Evolutionary conservation across 1,140 invertebrate genomes (phyloP).

Genomic region (Trichonephila inaurata): DNA sequence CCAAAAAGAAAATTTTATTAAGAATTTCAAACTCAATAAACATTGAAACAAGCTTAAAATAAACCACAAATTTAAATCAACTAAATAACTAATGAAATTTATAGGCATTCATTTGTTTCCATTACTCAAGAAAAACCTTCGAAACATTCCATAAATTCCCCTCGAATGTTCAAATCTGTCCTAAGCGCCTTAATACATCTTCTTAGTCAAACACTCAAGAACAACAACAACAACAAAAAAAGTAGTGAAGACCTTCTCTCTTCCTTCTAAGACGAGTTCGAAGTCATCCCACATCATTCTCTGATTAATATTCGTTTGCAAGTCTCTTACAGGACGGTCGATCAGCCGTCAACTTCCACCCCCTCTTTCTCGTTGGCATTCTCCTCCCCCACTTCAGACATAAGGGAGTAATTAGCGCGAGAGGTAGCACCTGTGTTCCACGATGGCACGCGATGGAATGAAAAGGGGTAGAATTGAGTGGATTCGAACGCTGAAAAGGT

Average conservation of each 20-base stretch:
- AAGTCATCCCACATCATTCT: conserved; percentile 48
- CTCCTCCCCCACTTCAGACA: conserved; percentile 14
- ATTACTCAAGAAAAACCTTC: too few relatives aligned
- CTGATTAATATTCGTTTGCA: conserved; percentile 70
- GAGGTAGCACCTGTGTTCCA: conserved; percentile 57
- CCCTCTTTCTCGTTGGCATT: not conserved
- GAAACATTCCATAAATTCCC: too few relatives aligned
- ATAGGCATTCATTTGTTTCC: too few relatives aligned
- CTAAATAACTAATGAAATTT: too few relatives aligned
- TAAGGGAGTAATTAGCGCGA: conserved; percentile 54
- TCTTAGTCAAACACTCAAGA: not conserved
- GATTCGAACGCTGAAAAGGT: conserved; percentile 25
- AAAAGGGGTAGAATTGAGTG: not conserved
- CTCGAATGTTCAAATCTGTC: too few relatives aligned
- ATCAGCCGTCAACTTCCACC: conserved; percentile 42
- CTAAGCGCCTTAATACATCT: not conserved
- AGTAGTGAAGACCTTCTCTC: not conserved
- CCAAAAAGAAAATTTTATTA: too few relatives aligned
- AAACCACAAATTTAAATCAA: too few relatives aligned
- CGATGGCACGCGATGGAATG: conserved; percentile 48
- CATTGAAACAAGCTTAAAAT: too few relatives aligned
- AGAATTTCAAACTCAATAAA: too few relatives aligned
- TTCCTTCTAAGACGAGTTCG: not conserved
- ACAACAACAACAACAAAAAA: not conserved
- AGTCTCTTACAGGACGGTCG: conserved; percentile 48